Evolutionary conservation across 2,888 invertebrate species (phyloP).

Genomic region (Monoplex corrugatus): DNA sequence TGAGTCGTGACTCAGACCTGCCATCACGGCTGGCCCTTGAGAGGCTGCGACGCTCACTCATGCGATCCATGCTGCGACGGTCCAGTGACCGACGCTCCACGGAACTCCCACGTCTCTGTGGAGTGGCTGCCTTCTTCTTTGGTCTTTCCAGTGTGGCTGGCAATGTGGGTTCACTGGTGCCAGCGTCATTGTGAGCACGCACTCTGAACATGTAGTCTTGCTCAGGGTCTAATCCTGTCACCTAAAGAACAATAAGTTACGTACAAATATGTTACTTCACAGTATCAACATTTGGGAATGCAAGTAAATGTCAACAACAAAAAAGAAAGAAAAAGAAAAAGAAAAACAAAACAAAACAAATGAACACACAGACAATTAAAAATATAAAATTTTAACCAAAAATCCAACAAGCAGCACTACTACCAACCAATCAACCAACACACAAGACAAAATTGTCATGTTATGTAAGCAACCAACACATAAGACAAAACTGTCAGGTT

Average conservation of each 20-base stretch:
- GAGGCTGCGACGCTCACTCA: conserved; percentile 39
- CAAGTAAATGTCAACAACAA: no score
- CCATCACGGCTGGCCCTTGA: conserved; percentile 32
- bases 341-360: no score
- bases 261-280: neutral
- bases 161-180: conserved; percentile 97
- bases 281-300: no score
- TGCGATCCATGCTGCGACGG: conserved; percentile 51
- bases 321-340: no score
- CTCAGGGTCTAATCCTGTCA: conserved; percentile 88
- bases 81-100: conserved; percentile 57
- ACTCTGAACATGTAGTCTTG: conserved; percentile 97
- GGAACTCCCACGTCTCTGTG: conserved; percentile 53
- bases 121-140: conserved; percentile 47
- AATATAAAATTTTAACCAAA: no score
- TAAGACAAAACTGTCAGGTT: no score
- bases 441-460: neutral
- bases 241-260: conserved; percentile 56
- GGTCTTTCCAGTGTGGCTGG: conserved; percentile 68
- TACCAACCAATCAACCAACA: neutral
- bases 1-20: conserved; percentile 36
- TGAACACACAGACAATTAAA: no score
- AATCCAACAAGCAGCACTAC: neutral
- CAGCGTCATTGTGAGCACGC: conserved; percentile 97
- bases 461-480: no score